Evolutionary conservation across 2,888 invertebrate species (phyloP).

Genomic region (Plagodis pulveraria): DNA sequence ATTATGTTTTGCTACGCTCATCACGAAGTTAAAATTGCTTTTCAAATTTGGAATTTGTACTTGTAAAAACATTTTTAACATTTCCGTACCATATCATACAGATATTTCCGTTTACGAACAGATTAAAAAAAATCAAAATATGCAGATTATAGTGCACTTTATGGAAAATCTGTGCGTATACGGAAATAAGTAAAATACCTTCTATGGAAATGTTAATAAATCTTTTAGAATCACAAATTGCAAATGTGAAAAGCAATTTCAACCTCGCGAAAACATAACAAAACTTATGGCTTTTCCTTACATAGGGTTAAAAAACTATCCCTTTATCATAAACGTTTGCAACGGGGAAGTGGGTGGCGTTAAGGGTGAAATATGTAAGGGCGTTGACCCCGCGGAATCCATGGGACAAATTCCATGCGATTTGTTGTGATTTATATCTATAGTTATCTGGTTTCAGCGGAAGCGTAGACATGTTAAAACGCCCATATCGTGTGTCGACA

Average conservation of each 20-base stretch:
- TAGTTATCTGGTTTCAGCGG: slow-evolving; percentile 41
- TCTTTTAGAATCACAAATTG: slow-evolving; percentile 20
- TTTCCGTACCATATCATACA: not conserved
- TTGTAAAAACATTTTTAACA: slow-evolving; percentile 13
- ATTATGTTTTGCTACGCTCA: slow-evolving; percentile 22
- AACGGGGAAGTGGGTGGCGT: slow-evolving; percentile 52
- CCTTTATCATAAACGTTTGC: slow-evolving; percentile 45
- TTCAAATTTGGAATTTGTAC: slow-evolving; percentile 24
- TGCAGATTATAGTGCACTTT: no score
- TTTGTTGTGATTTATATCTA: slow-evolving; percentile 54
- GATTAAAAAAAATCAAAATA: no score
- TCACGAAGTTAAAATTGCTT: slow-evolving; percentile 27
- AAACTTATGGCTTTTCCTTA: slow-evolving; percentile 27
- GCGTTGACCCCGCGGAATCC: slow-evolving; percentile 55
- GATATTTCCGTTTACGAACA: no score
- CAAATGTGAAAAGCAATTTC: slow-evolving; percentile 30
- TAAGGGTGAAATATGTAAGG: slow-evolving; percentile 57
- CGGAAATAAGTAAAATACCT: slow-evolving; percentile 14
- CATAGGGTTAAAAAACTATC: slow-evolving; percentile 36
- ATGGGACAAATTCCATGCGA: slow-evolving; percentile 58
- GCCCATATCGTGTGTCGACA: slow-evolving; percentile 23
- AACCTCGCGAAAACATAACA: slow-evolving; percentile 19
- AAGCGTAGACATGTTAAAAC: slow-evolving; percentile 32
- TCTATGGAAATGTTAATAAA: slow-evolving; percentile 1
- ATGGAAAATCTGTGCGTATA: not conserved